A percentile compares a stretch with the other conserved stretches of the same genome.
phyloP scores from a whole-genome alignment of 2,888 invertebrate species.

The Pteria penguin region DNA sequence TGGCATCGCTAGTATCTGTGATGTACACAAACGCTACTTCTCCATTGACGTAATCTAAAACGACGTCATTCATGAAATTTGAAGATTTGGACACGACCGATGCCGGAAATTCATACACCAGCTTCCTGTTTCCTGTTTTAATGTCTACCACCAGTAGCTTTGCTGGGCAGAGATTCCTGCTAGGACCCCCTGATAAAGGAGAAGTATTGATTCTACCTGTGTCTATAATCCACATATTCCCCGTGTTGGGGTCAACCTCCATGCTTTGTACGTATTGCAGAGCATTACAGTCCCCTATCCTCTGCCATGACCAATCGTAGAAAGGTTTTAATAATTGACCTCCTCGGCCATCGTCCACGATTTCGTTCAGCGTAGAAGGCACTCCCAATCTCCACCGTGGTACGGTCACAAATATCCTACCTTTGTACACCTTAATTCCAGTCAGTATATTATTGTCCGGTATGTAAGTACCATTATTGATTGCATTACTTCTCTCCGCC shows the following conservation, averaged over 20 bases:
- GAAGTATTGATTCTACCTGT: slow-evolving; percentile 51
- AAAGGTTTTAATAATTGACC: slow-evolving; percentile 56
- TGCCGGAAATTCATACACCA: slow-evolving; percentile 59
- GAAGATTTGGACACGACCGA: slow-evolving; percentile 53
- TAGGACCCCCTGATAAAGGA: slow-evolving; percentile 10
- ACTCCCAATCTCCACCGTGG: slow-evolving; percentile 65
- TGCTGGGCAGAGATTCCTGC: slow-evolving; percentile 59
- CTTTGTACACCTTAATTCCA: slow-evolving; percentile 64
- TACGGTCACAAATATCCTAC: slow-evolving; percentile 64
- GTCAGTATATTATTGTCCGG: slow-evolving; percentile 58
- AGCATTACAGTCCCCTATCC: slow-evolving; percentile 63
- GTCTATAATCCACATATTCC: slow-evolving; percentile 71
- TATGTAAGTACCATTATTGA: slow-evolving; percentile 45
- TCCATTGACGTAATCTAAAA: slow-evolving; percentile 64
- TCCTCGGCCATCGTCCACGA: slow-evolving; percentile 39
- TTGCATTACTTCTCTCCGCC: slow-evolving; percentile 34
- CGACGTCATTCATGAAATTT: slow-evolving; percentile 68
- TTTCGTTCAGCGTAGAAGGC: slow-evolving; percentile 64
- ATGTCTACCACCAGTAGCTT: slow-evolving; percentile 69
- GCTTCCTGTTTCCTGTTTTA: slow-evolving; percentile 47
- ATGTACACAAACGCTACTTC: slow-evolving; percentile 66
- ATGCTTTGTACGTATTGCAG: slow-evolving; percentile 72
- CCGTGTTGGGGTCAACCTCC: slow-evolving; percentile 69
- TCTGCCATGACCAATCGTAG: slow-evolving; percentile 65
- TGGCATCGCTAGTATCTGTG: slow-evolving; percentile 59